Percentiles rank a stretch among this genome's conserved stretches.
phyloP scores from a whole-genome alignment of 1,140 invertebrate species.

The Megalopta genalis region DNA sequence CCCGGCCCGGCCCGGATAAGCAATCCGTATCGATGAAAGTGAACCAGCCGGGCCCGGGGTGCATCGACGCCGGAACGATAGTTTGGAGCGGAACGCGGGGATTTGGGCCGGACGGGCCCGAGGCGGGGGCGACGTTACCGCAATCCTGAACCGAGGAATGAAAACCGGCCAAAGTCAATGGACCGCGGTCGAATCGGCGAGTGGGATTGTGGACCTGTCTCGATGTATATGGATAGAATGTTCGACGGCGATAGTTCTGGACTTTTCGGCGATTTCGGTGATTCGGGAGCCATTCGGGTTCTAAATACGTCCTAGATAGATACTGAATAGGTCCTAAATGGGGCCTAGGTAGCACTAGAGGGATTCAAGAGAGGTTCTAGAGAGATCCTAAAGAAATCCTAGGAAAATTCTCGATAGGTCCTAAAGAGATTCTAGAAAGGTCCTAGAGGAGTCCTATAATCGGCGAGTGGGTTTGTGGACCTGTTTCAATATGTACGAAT shows the following conservation, averaged over 20 bases:
- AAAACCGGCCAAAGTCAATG: background rate
- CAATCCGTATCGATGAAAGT: constrained; percentile 67
- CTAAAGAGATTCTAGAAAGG: too few species aligned
- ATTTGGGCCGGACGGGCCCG: background rate
- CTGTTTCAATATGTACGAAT: background rate
- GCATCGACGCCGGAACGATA: constrained; percentile 22
- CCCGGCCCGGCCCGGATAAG: constrained; percentile 38
- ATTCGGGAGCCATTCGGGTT: too few species aligned
- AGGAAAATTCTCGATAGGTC: too few species aligned
- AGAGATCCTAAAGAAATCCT: too few species aligned
- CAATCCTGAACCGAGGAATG: background rate
- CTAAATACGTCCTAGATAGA: too few species aligned
- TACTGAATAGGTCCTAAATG: too few species aligned
- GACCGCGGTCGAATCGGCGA: background rate
- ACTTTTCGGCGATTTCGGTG: too few species aligned
- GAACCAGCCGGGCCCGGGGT: constrained; percentile 48
- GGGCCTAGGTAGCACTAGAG: too few species aligned
- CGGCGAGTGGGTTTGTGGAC: background rate
- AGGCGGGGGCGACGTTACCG: background rate
- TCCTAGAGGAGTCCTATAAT: too few species aligned
- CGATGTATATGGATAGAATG: background rate
- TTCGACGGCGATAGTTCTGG: too few species aligned
- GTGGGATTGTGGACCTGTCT: background rate
- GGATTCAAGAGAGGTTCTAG: too few species aligned
- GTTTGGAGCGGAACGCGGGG: constrained; percentile 6